Evolutionary conservation across 2,888 invertebrate genomes (phyloP).

Genomic region (Blastobasis lacticolella): DNA sequence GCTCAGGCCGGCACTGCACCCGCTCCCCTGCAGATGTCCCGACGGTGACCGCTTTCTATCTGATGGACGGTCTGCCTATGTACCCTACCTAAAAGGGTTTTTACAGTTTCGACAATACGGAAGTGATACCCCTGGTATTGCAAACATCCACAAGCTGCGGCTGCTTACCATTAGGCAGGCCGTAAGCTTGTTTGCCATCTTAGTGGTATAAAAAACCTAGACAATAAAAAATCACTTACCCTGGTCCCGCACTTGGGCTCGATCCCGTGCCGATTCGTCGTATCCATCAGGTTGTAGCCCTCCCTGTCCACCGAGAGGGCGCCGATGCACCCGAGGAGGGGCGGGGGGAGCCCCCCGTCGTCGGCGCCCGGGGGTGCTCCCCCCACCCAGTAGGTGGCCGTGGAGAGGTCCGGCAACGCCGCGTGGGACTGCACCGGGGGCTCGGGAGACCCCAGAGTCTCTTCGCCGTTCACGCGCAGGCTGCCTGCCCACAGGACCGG

Average conservation of each 20-base stretch:
- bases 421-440: conserved; percentile 73
- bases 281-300: conserved; percentile 82
- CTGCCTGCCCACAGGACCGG: conserved; percentile 57
- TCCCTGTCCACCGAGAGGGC: conserved; percentile 82
- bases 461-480: conserved; percentile 81
- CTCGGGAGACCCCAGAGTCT: conserved; percentile 78
- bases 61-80: too few species aligned
- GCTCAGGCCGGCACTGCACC: too few species aligned
- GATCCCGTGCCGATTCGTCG: conserved; percentile 79
- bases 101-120: too few species aligned
- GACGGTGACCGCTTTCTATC: too few species aligned
- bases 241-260: conserved; percentile 82
- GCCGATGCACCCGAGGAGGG: conserved; percentile 89
- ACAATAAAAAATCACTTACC: conserved; percentile 46
- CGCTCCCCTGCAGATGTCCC: too few species aligned
- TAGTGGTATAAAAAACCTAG: too few species aligned
- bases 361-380: conserved; percentile 83
- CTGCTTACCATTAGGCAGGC: too few species aligned
- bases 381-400: conserved; percentile 85
- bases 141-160: too few species aligned
- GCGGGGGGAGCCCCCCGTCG: conserved; percentile 29
- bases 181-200: too few species aligned
- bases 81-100: too few species aligned
- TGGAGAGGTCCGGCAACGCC: conserved; percentile 79
- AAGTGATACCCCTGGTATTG: too few species aligned